phyloP scores from a whole-genome alignment of 2,113 vertebrate genomes.

The Bubo scandiacus region DNA sequence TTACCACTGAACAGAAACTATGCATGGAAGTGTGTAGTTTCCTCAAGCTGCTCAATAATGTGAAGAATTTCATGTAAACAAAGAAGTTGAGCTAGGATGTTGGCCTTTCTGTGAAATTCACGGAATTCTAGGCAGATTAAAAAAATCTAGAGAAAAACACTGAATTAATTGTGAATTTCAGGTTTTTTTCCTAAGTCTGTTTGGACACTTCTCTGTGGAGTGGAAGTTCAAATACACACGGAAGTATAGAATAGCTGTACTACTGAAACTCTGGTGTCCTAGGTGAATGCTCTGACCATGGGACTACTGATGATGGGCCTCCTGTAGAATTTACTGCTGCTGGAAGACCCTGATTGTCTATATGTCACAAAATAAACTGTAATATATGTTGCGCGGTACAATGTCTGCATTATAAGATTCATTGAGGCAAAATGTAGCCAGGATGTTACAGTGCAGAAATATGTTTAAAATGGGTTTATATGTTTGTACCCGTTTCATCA shows the following conservation, averaged over 20 bases:
- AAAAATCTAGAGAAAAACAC: neutral
- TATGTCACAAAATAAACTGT: neutral
- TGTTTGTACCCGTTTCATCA: neutral
- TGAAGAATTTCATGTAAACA: neutral
- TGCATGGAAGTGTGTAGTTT: neutral
- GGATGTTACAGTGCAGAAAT: neutral
- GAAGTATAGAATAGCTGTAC: neutral
- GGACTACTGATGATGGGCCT: neutral
- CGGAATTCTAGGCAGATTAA: neutral
- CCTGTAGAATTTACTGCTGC: neutral
- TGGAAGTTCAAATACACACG: neutral
- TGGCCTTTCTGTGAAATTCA: neutral
- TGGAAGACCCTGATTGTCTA: neutral
- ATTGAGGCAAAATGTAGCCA: neutral
- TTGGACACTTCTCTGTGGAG: neutral
- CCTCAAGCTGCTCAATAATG: neutral
- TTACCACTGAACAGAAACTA: neutral
- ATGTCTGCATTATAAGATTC: neutral
- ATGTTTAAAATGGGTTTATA: neutral
- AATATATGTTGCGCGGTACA: neutral
- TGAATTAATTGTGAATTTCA: neutral
- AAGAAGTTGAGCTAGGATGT: neutral
- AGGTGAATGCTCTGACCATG: neutral
- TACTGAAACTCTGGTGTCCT: neutral
- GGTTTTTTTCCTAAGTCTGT: neutral